phyloP scores from a whole-genome alignment of 2,888 invertebrate species.

The Biston stratarius region DNA sequence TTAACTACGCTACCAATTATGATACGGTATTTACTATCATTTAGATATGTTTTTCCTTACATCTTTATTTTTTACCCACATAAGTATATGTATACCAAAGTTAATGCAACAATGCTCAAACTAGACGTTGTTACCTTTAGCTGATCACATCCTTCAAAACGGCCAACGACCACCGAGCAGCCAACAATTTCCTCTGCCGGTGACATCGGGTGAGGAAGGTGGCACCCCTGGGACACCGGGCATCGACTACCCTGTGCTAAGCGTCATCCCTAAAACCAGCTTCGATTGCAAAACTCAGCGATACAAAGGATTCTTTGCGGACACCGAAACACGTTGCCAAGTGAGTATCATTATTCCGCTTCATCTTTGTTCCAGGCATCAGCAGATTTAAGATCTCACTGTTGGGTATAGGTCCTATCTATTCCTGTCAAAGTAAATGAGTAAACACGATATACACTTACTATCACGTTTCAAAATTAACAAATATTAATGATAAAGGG shows the following conservation, averaged over 20 bases:
- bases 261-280: slow-evolving; percentile 90
- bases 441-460: no score
- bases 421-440: not conserved
- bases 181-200: slow-evolving; percentile 73
- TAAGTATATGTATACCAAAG: not conserved
- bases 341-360: slow-evolving; percentile 74
- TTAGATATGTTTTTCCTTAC: no score
- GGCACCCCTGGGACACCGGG: slow-evolving; percentile 90
- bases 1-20: no score
- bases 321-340: slow-evolving; percentile 95
- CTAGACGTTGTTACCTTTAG: slow-evolving; percentile 3
- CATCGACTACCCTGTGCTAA: slow-evolving; percentile 92
- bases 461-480: not conserved
- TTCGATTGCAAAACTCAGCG: slow-evolving; percentile 94
- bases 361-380: not conserved
- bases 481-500: slow-evolving; percentile 31
- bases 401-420: not conserved
- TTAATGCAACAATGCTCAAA: not conserved
- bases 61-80: no score
- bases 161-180: slow-evolving; percentile 43
- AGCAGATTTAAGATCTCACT: not conserved
- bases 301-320: slow-evolving; percentile 96
- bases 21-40: no score
- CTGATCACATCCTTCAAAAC: slow-evolving; percentile 12
- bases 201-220: slow-evolving; percentile 84